Base-by-base conservation (phyloP, 2,888 invertebrate genomes). In the Malthinus flaveolus region DNA sequence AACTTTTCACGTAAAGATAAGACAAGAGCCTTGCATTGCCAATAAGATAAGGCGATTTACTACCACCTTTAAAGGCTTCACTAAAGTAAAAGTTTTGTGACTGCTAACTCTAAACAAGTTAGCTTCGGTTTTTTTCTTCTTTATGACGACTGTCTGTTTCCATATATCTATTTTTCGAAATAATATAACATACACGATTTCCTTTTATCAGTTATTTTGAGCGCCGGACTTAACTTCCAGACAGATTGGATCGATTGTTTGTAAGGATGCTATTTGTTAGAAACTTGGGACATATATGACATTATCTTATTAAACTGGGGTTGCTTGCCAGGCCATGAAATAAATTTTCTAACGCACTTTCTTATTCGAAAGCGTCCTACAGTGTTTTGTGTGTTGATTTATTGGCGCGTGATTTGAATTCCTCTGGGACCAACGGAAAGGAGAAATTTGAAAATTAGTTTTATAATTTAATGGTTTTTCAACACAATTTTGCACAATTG, bases 281-380 rank as follows among this genome's bases (percentile, higher is more conserved):
- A 56, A 67, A 66, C 66, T 68, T 66, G 66, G 66, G 70, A 70
- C 71, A 70, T 72, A 69, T 70, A 71, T 71, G 72, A 72, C 72
- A 73, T 73, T 73, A 72, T 73, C 73, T 74, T 74, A 74, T 74
- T 74, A 74, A 73, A 73, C 69, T 65, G 62, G 68, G 71, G 71
- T 72, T 74, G 73, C 73, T 74, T 74, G 74, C 72, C 72, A 71
- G 72, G 72, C 73, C 68, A 71, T 74, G 73, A 73, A 74, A 74
- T 74, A 74, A 74, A 73, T 74, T 73, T 73, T 69, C 71, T 67
- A 71, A 72, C 73, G 71, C 72, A 73, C 71, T 72, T 74, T 72
- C 73, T 72, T 71, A 70, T 70, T 70, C 71, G 67, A 65, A 63
- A 66, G 68, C 68, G 68, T 64, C 69, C 66, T 63, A 64, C 59